These are phyloP conservation scores for Delia radicum DNA, from an alignment of 1,140 invertebrate genomes.

Conservation along the genomic window DNA sequence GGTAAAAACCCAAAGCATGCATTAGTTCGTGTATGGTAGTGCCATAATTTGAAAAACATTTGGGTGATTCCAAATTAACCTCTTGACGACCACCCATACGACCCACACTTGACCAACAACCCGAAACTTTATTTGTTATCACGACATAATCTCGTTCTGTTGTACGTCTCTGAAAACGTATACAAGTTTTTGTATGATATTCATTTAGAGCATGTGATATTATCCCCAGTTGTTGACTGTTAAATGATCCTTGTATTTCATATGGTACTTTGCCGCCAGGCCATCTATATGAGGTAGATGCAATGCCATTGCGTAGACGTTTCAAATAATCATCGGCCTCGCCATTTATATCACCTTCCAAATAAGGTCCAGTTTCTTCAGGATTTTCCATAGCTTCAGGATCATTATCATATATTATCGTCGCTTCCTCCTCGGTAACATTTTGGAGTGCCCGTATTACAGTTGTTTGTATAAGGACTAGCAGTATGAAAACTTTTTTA, in stretches of 20 bases:
- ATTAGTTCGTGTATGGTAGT: constrained; percentile 81
- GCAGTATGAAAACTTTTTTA: neutral
- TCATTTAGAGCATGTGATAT: constrained; percentile 67
- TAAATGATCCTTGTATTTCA: constrained; percentile 66
- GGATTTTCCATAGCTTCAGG: constrained; percentile 62
- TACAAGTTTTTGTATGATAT: constrained; percentile 71
- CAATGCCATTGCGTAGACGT: constrained; percentile 62
- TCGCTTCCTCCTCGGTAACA: neutral
- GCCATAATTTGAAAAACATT: constrained; percentile 70
- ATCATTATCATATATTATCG: neutral
- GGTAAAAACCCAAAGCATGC: constrained; percentile 81
- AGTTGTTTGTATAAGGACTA: neutral
- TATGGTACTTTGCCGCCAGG: constrained; percentile 70
- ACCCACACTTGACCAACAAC: constrained; percentile 81
- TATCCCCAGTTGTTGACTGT: constrained; percentile 55
- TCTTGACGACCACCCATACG: constrained; percentile 60
- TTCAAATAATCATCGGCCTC: constrained; percentile 62
- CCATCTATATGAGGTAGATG: constrained; percentile 63
- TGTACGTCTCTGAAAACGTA: constrained; percentile 66
- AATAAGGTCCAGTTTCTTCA: constrained; percentile 72
- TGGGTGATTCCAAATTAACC: constrained; percentile 59
- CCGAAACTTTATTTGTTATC: constrained; percentile 66
- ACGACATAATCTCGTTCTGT: constrained; percentile 68
- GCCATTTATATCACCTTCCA: constrained; percentile 67
- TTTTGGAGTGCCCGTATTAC: neutral